These are phyloP conservation scores for Pipistrellus pipistrellus DNA, from an alignment of 2,797 vertebrate genomes.

Conservation along the genomic window DNA sequence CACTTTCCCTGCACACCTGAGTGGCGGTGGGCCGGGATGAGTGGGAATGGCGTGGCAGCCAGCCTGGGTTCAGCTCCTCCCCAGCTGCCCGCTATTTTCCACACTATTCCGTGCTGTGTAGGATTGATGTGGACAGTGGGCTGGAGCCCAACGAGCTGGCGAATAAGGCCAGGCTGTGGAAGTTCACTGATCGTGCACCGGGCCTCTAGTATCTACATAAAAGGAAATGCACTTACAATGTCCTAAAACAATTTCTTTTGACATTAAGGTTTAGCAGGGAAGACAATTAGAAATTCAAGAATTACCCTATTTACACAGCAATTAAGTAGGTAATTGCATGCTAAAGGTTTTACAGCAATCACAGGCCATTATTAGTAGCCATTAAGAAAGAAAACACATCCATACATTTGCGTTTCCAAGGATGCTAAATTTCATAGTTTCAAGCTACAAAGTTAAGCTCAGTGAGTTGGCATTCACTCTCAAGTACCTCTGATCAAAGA, in stretches of 20 bases:
- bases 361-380: slow-evolving; percentile 1
- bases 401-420: slow-evolving; percentile 38
- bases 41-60: too few species aligned
- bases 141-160: too few species aligned
- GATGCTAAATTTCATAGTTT: background rate
- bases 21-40: too few species aligned
- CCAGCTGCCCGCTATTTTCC: too few species aligned
- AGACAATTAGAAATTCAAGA: slow-evolving; percentile 60
- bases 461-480: background rate
- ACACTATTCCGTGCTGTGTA: too few species aligned
- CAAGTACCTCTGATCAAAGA: slow-evolving; percentile 22
- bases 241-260: slow-evolving; percentile 58
- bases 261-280: slow-evolving; percentile 51
- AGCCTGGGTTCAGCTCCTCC: too few species aligned
- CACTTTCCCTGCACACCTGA: too few species aligned
- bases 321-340: slow-evolving; percentile 60
- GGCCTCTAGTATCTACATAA: background rate
- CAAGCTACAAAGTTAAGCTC: background rate
- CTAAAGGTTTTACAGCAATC: slow-evolving; percentile 51
- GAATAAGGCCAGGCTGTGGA: too few species aligned
- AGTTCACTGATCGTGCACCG: too few species aligned
- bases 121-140: too few species aligned
- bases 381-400: slow-evolving; percentile 38
- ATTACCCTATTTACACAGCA: slow-evolving; percentile 49
- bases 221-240: slow-evolving; percentile 62